Percentiles rank a stretch among this genome's conserved stretches.
Evolutionary conservation across 1,140 invertebrate species (phyloP).

Genomic region (Caenorhabditis brenneri): DNA sequence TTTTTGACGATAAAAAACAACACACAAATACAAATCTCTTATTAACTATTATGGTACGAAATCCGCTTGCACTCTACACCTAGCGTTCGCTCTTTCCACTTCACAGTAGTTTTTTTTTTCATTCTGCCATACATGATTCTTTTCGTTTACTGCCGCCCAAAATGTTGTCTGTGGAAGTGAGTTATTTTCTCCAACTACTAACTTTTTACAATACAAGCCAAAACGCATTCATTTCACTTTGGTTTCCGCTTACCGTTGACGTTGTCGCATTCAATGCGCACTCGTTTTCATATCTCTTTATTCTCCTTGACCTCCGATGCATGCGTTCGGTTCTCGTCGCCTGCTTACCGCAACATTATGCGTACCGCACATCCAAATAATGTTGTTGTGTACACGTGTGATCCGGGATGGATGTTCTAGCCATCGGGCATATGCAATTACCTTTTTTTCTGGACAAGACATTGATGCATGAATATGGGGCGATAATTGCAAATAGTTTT

Average conservation of each 20-base stretch:
- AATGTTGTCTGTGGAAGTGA: slow-evolving; percentile 6
- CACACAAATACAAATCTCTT: not conserved
- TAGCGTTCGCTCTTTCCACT: not conserved
- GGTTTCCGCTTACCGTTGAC: not conserved
- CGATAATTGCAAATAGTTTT: slow-evolving; percentile 5
- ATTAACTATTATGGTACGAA: not conserved
- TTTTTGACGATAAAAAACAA: not conserved
- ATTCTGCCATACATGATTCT: not conserved
- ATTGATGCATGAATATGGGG: not conserved
- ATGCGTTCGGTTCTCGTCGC: not conserved
- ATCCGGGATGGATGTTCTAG: not conserved
- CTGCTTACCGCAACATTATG: slow-evolving; percentile 38
- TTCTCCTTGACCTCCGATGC: slow-evolving; percentile 29
- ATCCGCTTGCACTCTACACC: not conserved
- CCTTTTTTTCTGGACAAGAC: not conserved
- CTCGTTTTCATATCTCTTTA: not conserved
- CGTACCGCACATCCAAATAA: not conserved
- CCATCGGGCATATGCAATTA: slow-evolving; percentile 28
- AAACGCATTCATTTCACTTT: not conserved
- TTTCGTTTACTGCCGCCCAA: not conserved
- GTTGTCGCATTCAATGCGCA: slow-evolving; percentile 9
- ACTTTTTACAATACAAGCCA: not conserved
- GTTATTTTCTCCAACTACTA: not conserved
- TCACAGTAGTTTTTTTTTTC: not conserved
- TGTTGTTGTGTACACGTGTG: slow-evolving; percentile 36